phyloP scores from a whole-genome alignment of 2,113 vertebrate genomes.

The Pitta sordida region DNA sequence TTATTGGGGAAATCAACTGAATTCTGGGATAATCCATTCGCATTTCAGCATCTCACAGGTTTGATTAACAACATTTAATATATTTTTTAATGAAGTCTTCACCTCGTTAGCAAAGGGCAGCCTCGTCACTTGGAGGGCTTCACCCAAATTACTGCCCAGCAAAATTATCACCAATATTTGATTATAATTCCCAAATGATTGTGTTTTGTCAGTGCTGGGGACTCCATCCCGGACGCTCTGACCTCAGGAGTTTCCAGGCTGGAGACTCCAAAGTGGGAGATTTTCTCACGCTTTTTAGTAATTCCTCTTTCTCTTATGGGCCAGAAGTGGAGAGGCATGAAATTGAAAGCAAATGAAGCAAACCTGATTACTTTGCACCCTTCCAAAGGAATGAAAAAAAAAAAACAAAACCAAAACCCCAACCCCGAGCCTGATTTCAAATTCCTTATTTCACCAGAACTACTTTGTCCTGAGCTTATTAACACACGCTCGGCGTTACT shows the following conservation, averaged over 20 bases:
- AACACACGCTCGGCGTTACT: neutral
- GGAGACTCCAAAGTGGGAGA: neutral
- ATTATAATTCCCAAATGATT: neutral
- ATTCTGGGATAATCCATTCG: neutral
- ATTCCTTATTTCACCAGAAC: neutral
- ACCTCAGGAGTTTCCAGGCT: neutral
- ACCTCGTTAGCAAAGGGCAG: neutral
- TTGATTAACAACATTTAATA: rapidly evolving
- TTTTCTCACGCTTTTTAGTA: neutral
- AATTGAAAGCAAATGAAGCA: conserved; percentile 22
- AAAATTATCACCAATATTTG: neutral
- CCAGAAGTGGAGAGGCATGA: neutral
- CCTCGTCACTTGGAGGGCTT: rapidly evolving
- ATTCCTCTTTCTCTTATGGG: neutral
- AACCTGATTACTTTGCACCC: neutral
- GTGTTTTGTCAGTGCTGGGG: neutral
- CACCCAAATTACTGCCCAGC: neutral
- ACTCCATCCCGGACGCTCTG: neutral
- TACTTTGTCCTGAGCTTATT: neutral
- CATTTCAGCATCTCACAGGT: neutral
- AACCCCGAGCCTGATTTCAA: neutral
- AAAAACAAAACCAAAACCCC: neutral
- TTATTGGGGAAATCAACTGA: neutral
- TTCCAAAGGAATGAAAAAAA: neutral
- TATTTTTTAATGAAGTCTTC: neutral